These are phyloP conservation scores for Agriotes lineatus DNA, from an alignment of 2,888 invertebrate genomes.

Conservation along the genomic window DNA sequence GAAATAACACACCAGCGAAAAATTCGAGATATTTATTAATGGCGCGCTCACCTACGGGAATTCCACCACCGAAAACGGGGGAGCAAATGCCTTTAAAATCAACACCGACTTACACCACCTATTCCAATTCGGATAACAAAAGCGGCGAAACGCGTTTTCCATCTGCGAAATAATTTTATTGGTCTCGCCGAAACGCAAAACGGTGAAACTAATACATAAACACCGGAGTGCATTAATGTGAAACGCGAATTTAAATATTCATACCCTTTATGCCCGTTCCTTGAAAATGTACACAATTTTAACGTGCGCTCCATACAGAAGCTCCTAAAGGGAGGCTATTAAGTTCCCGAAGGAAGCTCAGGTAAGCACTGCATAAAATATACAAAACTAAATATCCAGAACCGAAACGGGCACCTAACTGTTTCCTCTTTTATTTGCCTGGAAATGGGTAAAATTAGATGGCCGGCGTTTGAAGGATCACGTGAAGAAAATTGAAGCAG, in stretches of 20 bases:
- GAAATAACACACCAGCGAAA: constrained; percentile 59
- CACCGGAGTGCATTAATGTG: constrained; percentile 27
- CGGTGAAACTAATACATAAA: constrained; percentile 6
- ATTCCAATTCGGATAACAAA: constrained; percentile 7
- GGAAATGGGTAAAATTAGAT: background rate
- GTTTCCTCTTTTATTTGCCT: constrained; percentile 14
- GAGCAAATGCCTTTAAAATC: background rate
- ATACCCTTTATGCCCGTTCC: constrained; percentile 23
- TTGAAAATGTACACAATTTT: constrained; percentile 25
- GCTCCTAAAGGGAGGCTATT: constrained; percentile 46
- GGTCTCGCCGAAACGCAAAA: constrained; percentile 7
- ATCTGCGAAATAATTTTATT: background rate
- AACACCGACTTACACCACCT: constrained; percentile 19
- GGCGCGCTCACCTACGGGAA: constrained; percentile 18
- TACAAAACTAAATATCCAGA: constrained; percentile 41
- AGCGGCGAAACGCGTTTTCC: background rate
- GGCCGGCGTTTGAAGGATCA: background rate
- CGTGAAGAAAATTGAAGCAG: constrained; percentile 10
- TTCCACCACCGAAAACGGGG: background rate
- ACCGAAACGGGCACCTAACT: constrained; percentile 8
- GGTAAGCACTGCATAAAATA: constrained; percentile 50
- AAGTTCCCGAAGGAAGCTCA: constrained; percentile 47
- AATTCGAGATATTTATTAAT: constrained; percentile 39
- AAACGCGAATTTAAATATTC: constrained; percentile 34
- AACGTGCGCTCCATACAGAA: constrained; percentile 30